phyloP scores from a whole-genome alignment of 2,113 vertebrate genomes.

The Mionectes macconnelli region DNA sequence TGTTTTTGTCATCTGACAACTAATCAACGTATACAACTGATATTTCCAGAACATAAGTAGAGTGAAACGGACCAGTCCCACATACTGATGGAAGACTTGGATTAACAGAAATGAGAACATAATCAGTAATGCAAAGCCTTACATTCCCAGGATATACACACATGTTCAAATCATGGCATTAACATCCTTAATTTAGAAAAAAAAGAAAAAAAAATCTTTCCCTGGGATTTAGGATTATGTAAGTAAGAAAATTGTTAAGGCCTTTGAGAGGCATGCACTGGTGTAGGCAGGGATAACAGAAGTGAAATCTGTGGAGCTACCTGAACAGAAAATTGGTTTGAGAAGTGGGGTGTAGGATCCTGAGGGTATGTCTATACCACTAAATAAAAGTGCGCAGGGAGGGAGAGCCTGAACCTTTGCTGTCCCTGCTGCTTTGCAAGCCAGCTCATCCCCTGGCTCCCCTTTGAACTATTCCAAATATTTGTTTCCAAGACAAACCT shows the following conservation, averaged over 20 bases:
- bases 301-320: not conserved
- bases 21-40: not conserved
- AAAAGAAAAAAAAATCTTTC: not conserved
- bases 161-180: not conserved
- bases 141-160: not conserved
- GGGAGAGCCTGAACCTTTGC: not conserved
- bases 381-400: accelerated
- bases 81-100: not conserved
- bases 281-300: not conserved
- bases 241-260: not conserved
- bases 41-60: not conserved
- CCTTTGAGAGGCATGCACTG: not conserved
- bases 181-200: not conserved
- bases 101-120: not conserved
- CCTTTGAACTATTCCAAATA: slow-evolving; percentile 1
- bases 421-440: not conserved
- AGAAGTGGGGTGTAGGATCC: not conserved
- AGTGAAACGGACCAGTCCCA: not conserved
- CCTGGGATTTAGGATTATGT: not conserved
- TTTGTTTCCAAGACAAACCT: slow-evolving; percentile 38
- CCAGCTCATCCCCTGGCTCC: not conserved
- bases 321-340: not conserved
- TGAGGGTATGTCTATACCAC: not conserved
- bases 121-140: not conserved
- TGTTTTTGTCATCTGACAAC: not conserved